Evolutionary conservation across 1,140 invertebrate species (phyloP).

Genomic region (Polyergus mexicanus): DNA sequence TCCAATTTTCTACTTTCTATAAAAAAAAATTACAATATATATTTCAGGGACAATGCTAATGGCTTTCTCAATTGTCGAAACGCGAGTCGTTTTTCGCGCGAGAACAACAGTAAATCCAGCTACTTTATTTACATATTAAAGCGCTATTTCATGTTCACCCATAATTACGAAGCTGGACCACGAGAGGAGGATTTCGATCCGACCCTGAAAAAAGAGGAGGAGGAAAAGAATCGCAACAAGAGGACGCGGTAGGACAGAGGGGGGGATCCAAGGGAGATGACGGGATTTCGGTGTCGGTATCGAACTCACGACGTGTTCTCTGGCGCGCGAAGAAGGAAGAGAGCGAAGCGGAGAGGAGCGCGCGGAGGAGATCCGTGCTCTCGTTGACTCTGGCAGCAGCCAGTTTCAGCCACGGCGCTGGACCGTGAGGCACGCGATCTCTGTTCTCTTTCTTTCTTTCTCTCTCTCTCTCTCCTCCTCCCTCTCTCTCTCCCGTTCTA

Average conservation of each 20-base stretch:
- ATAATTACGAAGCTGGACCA: slow-evolving; percentile 39
- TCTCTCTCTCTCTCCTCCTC: slow-evolving; percentile 18
- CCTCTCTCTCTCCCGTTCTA: neutral
- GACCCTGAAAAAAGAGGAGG: slow-evolving; percentile 22
- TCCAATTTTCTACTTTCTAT: neutral
- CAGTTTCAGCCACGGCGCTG: slow-evolving; percentile 83
- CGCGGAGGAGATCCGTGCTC: slow-evolving; percentile 54
- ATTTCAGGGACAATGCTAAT: neutral
- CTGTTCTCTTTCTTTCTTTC: slow-evolving; percentile 31
- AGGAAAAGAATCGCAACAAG: slow-evolving; percentile 8
- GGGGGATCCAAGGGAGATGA: slow-evolving; percentile 38
- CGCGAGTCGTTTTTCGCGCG: neutral
- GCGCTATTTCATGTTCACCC: slow-evolving; percentile 53
- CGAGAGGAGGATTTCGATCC: slow-evolving; percentile 7
- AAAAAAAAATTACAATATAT: neutral
- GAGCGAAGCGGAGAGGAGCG: slow-evolving; percentile 63
- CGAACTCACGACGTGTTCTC: slow-evolving; percentile 58
- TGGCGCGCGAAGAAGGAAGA: slow-evolving; percentile 61
- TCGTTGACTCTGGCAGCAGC: slow-evolving; percentile 58
- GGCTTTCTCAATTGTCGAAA: neutral
- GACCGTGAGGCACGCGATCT: slow-evolving; percentile 79
- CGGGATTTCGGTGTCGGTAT: slow-evolving; percentile 67
- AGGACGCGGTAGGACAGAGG: slow-evolving; percentile 57
- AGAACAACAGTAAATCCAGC: slow-evolving; percentile 35
- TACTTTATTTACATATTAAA: slow-evolving; percentile 56